Evolutionary conservation across 2,888 invertebrate species (phyloP).

Genomic region (Lingula anatina): DNA sequence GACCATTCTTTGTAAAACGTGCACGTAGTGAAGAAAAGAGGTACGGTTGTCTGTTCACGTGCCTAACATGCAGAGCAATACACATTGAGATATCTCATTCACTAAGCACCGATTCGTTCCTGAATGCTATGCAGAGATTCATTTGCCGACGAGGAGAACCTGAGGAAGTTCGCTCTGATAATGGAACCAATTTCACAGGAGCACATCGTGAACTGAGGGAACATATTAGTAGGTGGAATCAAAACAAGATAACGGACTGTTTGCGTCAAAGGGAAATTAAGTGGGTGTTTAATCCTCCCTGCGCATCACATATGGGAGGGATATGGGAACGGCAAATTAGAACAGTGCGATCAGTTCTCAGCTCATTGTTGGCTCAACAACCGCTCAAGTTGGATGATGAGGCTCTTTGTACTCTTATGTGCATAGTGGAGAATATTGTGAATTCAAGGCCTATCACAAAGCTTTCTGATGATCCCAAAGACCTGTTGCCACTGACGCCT

Average conservation of each 20-base stretch:
- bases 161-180: background rate
- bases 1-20: constrained; percentile 4
- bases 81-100: constrained; percentile 5
- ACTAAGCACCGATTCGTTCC: constrained; percentile 6
- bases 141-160: background rate
- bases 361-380: background rate
- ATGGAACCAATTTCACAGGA: constrained; percentile 1
- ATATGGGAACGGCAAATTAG: constrained; percentile 5
- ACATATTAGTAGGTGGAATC: constrained; percentile 2
- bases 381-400: constrained; percentile 1
- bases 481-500: background rate
- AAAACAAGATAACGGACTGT: background rate
- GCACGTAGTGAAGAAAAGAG: constrained; percentile 1
- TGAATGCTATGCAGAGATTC: constrained; percentile 1
- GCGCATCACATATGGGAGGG: constrained; percentile 6
- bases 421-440: constrained; percentile 1
- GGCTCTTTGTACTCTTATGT: background rate
- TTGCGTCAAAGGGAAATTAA: background rate
- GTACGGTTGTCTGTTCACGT: constrained; percentile 9
- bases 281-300: constrained; percentile 4
- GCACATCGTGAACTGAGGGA: background rate
- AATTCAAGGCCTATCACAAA: constrained; percentile 2
- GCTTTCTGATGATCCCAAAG: background rate
- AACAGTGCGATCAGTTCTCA: background rate
- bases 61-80: constrained; percentile 4